A percentile compares a stretch with the other conserved stretches of the same genome.
Conservation (phyloP, 2,888 invertebrate species). For the Pachliopta kotzebuea region DNA sequence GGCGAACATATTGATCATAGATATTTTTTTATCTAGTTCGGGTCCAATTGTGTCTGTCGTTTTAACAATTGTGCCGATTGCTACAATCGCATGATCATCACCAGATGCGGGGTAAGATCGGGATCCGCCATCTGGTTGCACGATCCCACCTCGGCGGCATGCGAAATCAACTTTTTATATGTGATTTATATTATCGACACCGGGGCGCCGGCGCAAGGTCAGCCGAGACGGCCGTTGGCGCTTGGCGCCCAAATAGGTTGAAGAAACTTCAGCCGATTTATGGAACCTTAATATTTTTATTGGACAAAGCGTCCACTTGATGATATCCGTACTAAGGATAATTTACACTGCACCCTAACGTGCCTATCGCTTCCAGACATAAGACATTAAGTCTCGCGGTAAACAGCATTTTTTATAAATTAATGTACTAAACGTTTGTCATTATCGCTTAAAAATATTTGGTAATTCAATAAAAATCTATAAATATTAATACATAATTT, state of each 20-base stretch:
- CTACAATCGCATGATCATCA: constrained; percentile 37
- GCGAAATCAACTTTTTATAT: constrained; percentile 58
- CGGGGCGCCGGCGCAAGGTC: constrained; percentile 57
- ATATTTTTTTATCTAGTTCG: background rate
- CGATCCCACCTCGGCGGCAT: constrained; percentile 44
- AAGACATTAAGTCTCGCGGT: too few species aligned
- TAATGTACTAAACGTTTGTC: too few species aligned
- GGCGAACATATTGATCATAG: background rate
- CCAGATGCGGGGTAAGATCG: constrained; percentile 44
- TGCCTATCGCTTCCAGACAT: too few species aligned
- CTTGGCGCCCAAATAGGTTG: constrained; percentile 40
- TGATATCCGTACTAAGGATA: too few species aligned
- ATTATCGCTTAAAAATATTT: too few species aligned
- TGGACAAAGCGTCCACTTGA: too few species aligned
- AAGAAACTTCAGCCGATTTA: constrained; percentile 30
- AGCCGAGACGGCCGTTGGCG: constrained; percentile 44
- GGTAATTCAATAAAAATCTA: too few species aligned
- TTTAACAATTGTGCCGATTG: constrained; percentile 22
- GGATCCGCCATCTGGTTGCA: constrained; percentile 48
- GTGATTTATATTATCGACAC: constrained; percentile 56
- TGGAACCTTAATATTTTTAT: constrained; percentile 14
- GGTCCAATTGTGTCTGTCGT: background rate
- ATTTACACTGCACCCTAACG: too few species aligned
- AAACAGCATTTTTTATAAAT: too few species aligned
- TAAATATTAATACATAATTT: too few species aligned